Conservation (phyloP, 2,888 invertebrate genomes). For the Phymatocera aterrima region DNA sequence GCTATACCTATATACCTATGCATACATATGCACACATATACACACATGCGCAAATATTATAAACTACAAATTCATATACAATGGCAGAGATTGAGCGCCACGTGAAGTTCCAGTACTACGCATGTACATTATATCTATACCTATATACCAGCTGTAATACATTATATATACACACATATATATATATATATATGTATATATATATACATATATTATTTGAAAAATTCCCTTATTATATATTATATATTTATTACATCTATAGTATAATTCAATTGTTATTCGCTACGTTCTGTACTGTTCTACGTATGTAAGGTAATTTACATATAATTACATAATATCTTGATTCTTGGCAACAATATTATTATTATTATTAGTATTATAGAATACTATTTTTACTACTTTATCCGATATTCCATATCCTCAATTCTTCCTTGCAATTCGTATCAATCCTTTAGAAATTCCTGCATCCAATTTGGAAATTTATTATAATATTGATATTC, state of each 20-base stretch:
- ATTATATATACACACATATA: too few species aligned
- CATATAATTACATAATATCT: slow-evolving; percentile 67
- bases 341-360: slow-evolving; percentile 63
- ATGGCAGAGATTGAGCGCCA: slow-evolving; percentile 45
- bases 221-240: slow-evolving; percentile 23
- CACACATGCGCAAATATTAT: slow-evolving; percentile 46
- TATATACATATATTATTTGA: slow-evolving; percentile 12
- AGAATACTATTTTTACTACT: neutral
- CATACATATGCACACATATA: too few species aligned
- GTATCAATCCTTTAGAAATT: too few species aligned
- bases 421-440: neutral
- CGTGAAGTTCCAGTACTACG: slow-evolving; percentile 33
- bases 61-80: slow-evolving; percentile 27
- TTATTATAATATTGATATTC: neutral
- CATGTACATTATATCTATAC: slow-evolving; percentile 7
- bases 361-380: too few species aligned
- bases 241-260: too few species aligned
- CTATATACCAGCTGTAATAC: slow-evolving; percentile 23
- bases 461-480: too few species aligned
- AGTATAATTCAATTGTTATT: slow-evolving; percentile 50
- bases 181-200: too few species aligned
- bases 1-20: neutral
- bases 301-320: slow-evolving; percentile 63
- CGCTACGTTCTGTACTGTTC: slow-evolving; percentile 51
- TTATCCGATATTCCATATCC: neutral